phyloP scores from a whole-genome alignment of 2,113 vertebrate genomes.

The Cephalopterus ornatus region DNA sequence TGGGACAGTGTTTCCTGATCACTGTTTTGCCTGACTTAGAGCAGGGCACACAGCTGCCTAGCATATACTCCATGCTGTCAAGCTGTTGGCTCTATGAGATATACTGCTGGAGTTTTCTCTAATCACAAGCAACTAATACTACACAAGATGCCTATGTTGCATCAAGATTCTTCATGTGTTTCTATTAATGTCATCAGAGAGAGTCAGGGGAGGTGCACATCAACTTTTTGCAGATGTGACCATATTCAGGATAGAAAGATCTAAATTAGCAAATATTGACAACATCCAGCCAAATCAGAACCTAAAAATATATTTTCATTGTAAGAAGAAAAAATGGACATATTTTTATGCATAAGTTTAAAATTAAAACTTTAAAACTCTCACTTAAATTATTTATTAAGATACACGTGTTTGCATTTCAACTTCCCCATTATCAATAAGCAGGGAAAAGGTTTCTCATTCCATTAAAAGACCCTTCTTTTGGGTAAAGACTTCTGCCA shows the following conservation, averaged over 20 bases:
- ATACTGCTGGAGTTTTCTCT: background rate
- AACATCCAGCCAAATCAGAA: slow-evolving; percentile 21
- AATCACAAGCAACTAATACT: background rate
- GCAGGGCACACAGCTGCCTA: background rate
- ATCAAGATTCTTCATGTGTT: background rate
- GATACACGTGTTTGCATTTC: background rate
- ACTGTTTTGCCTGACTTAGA: background rate
- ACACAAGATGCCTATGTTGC: background rate
- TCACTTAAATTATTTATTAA: slow-evolving; percentile 3
- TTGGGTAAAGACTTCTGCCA: background rate
- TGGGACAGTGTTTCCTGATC: background rate
- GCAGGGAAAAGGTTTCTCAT: background rate
- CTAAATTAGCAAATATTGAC: slow-evolving; percentile 25
- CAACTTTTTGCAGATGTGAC: background rate
- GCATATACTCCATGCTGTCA: background rate
- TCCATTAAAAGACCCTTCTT: background rate
- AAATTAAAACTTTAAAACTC: background rate
- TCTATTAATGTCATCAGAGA: background rate
- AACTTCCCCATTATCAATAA: background rate
- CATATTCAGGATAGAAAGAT: background rate
- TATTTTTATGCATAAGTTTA: slow-evolving; percentile 14
- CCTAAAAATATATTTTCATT: slow-evolving; percentile 16
- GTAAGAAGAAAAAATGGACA: background rate
- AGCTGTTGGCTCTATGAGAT: background rate
- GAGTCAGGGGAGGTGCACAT: background rate